These are phyloP conservation scores for Syrphus vitripennis DNA, from an alignment of 2,888 invertebrate genomes.

Conservation along the genomic window DNA sequence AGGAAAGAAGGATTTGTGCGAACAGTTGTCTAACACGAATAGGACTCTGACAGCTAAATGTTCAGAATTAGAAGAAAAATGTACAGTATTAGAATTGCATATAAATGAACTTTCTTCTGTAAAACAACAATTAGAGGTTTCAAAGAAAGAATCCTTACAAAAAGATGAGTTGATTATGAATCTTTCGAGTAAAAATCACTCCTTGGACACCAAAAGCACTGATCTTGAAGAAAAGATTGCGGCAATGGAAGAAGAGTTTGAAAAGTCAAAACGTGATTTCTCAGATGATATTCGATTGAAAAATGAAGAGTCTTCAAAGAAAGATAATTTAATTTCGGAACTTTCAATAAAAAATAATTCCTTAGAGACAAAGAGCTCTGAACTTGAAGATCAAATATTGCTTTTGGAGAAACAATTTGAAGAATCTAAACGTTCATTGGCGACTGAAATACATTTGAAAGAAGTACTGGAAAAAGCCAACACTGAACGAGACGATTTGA, in stretches of 20 bases:
- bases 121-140: not conserved
- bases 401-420: slow-evolving; percentile 5
- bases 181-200: not conserved
- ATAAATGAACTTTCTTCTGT: not conserved
- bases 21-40: not conserved
- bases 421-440: slow-evolving; percentile 16
- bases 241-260: not conserved
- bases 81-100: not conserved
- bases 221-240: not conserved
- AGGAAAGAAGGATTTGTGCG: not conserved
- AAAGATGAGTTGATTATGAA: not conserved
- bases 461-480: slow-evolving; percentile 51
- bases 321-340: slow-evolving; percentile 6
- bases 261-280: not conserved
- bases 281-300: slow-evolving; percentile 1
- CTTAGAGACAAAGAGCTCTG: not conserved
- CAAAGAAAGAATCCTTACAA: not conserved
- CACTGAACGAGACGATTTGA: slow-evolving; percentile 54
- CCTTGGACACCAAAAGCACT: not conserved
- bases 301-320: slow-evolving; percentile 10
- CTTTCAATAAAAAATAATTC: not conserved
- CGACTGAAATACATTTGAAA: slow-evolving; percentile 25
- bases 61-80: slow-evolving; percentile 7
- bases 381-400: not conserved
- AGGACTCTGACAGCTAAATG: slow-evolving; percentile 1